A percentile compares a stretch with the other conserved stretches of the same genome.
Conservation (phyloP, 2,888 invertebrate species). For the Orgyia antiqua region DNA sequence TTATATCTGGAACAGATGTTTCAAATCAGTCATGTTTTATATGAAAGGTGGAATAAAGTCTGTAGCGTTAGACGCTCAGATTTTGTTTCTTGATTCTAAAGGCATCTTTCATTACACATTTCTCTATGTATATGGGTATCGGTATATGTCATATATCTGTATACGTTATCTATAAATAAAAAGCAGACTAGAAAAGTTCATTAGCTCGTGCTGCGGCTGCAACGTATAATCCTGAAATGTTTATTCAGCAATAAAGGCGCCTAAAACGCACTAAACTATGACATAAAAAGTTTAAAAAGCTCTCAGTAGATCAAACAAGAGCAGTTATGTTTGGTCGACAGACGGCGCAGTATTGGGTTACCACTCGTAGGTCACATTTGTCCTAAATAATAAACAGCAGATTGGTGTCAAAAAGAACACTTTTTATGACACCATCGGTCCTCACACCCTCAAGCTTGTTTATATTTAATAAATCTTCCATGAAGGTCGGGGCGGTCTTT, state of each 20-base stretch:
- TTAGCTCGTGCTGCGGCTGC: slow-evolving; percentile 35
- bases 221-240: slow-evolving; percentile 59
- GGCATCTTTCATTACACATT: too few species aligned
- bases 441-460: slow-evolving; percentile 60
- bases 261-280: slow-evolving; percentile 69
- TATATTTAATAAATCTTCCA: slow-evolving; percentile 66
- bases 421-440: slow-evolving; percentile 71
- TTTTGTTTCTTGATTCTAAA: too few species aligned
- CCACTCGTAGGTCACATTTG: slow-evolving; percentile 69
- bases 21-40: too few species aligned
- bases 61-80: too few species aligned
- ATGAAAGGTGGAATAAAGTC: too few species aligned
- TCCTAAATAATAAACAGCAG: slow-evolving; percentile 74
- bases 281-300: slow-evolving; percentile 78
- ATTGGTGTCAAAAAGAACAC: slow-evolving; percentile 74
- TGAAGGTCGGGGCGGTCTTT: slow-evolving; percentile 50
- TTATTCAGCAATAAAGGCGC: slow-evolving; percentile 72
- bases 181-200: slow-evolving; percentile 36
- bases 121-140: too few species aligned
- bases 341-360: slow-evolving; percentile 65
- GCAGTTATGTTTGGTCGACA: slow-evolving; percentile 62
- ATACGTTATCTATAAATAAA: too few species aligned
- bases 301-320: slow-evolving; percentile 77
- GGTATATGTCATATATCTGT: too few species aligned
- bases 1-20: too few species aligned